Evolutionary conservation across 2,888 invertebrate genomes (phyloP).

Genomic region (Drosophila sordidula): DNA sequence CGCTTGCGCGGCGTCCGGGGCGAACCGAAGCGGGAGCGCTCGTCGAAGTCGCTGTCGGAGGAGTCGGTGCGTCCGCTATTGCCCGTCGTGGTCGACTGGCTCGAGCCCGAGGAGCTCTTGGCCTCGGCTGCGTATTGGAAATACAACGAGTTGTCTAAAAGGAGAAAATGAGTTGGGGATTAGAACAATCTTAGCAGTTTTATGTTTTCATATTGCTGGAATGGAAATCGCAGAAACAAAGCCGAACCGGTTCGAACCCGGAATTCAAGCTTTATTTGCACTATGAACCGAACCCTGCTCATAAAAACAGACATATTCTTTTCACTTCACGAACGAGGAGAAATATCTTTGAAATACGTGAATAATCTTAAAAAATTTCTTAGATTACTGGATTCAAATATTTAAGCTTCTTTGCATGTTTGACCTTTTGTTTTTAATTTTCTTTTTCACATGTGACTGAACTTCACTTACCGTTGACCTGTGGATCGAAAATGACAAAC

Average conservation of each 20-base stretch:
- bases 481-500: conserved; percentile 98
- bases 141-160: conserved; percentile 78
- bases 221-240: no score
- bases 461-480: conserved; percentile 88
- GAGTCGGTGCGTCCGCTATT: conserved; percentile 87
- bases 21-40: conserved; percentile 88
- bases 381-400: no score
- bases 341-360: no score
- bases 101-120: conserved; percentile 86
- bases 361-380: no score
- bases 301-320: no score
- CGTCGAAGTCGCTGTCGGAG: conserved; percentile 89
- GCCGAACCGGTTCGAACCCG: no score
- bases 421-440: no score
- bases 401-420: no score
- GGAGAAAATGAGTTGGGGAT: background rate
- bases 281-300: no score
- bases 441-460: no score
- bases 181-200: background rate
- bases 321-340: no score
- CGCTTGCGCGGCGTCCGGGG: conserved; percentile 92
- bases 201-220: background rate
- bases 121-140: conserved; percentile 86
- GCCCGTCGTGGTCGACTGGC: conserved; percentile 86
- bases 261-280: no score